Evolutionary conservation across 2,797 vertebrate species (phyloP), one percentile per base, ranked within the genome.

Genomic region (Fistularia commersonii): DNA sequence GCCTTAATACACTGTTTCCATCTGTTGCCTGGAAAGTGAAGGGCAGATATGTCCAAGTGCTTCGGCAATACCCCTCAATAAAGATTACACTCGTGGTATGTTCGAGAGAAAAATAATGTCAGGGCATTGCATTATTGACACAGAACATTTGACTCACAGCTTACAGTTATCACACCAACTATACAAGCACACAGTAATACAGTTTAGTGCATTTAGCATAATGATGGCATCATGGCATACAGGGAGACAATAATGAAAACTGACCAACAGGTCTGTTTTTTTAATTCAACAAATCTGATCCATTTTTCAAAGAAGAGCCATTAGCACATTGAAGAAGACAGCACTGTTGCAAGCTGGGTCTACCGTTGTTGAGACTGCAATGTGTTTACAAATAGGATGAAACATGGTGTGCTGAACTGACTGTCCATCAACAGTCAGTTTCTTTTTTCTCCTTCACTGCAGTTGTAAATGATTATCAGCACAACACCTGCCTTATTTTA

Each of bases 11-110:
- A 83, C 82, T 63, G 77, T 82, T 86, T 87, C 90, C 90, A 91
- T 91, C 90, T 92, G 90, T 88, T 88, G 83, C 88, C 87, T 87
- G 72, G 80, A 87, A 90, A 86, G 82, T 75, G 77, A 89, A 90
- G 85, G 85, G 84, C 87, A 85, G 83, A 73, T 66, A 85, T 68
- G 71, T 85, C 86, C 81, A 86, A 81, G 74, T 80, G 80, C 72
- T 76, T 61, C 62, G 66, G 65, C 69, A 77, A 60, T 72, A 55
- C 54, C 42, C 14, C 8, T 13, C 41, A 42, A 8, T 15, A 15
- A 36, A 38, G 12, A 13, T 15, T 47, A 32, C n/a, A 8, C 2
- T 11, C 12, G 4, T 23, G 4, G 23, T 23, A 23, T 23, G 23
- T 23, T 59, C 40, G 44, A 38, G 55, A 74, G 48, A 66, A 55